These are phyloP conservation scores for Betta splendens DNA, from an alignment of 2,797 vertebrate genomes.

Conservation along the genomic window DNA sequence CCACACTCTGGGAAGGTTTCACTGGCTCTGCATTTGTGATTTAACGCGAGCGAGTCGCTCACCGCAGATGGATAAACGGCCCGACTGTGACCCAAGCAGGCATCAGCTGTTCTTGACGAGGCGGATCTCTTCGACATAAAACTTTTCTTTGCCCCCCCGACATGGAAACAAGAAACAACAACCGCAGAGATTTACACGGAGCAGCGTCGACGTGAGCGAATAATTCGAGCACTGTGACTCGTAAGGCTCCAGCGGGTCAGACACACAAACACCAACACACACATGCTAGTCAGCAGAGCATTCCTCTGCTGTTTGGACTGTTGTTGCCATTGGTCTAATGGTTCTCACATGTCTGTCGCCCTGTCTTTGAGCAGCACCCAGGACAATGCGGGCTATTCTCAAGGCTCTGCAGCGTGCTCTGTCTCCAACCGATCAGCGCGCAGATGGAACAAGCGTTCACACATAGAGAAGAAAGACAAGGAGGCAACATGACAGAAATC, in stretches of 20 bases:
- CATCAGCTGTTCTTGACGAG: conserved; percentile 58
- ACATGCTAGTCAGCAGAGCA: conserved; percentile 73
- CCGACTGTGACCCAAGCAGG: conserved; percentile 61
- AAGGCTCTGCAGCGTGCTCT: conserved; percentile 59
- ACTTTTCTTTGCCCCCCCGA: conserved; percentile 38
- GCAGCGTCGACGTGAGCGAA: conserved; percentile 34
- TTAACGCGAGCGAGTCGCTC: conserved; percentile 36
- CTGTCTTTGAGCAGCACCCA: conserved; percentile 69
- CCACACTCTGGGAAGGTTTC: no score
- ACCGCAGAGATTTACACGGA: conserved; percentile 52
- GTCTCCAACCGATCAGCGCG: conserved; percentile 49
- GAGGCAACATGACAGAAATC: conserved; percentile 53
- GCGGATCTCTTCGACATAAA: conserved; percentile 65
- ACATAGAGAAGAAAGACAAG: conserved; percentile 43
- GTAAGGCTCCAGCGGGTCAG: conserved; percentile 49
- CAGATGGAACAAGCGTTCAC: conserved; percentile 70
- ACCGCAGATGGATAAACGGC: conserved; percentile 59
- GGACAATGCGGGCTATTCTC: conserved; percentile 81
- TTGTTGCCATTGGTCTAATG: conserved; percentile 82
- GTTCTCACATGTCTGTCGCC: conserved; percentile 80
- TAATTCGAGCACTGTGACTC: conserved; percentile 57
- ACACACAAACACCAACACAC: conserved; percentile 43
- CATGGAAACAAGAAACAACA: no score
- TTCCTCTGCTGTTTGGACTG: conserved; percentile 76
- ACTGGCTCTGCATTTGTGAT: conserved; percentile 35